Evolutionary conservation across 2,888 invertebrate genomes (phyloP).

Genomic region (Philonicus albiceps): DNA sequence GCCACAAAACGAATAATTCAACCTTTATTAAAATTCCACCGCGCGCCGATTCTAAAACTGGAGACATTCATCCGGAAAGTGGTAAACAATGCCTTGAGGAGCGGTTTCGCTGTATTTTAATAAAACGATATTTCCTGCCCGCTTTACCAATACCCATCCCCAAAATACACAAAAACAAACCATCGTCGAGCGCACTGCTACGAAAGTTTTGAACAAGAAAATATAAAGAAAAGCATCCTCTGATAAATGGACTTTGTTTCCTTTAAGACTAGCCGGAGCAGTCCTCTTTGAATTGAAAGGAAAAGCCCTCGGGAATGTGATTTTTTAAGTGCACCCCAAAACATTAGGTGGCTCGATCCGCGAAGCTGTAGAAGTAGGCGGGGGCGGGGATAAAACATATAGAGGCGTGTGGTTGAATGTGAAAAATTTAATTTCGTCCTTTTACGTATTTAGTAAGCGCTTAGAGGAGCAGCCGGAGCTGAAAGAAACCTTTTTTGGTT

Average conservation of each 20-base stretch:
- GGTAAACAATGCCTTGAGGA: background rate
- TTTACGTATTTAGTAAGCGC: background rate
- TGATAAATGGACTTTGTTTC: slow-evolving; percentile 1
- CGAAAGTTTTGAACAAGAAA: background rate
- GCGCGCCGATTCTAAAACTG: background rate
- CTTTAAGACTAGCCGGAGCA: background rate
- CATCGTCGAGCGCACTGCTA: background rate
- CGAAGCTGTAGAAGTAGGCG: background rate
- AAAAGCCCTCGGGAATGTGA: background rate
- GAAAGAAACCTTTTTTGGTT: background rate
- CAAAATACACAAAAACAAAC: background rate
- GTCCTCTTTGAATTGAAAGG: background rate
- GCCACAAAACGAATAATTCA: background rate
- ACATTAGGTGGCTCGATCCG: background rate
- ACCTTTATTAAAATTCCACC: background rate
- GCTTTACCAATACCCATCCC: background rate
- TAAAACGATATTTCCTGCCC: background rate
- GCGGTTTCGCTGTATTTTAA: background rate
- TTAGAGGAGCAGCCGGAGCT: background rate
- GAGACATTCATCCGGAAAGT: background rate
- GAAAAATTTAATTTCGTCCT: background rate
- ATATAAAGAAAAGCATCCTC: background rate
- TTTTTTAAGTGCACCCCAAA: background rate
- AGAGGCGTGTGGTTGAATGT: background rate
- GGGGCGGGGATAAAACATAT: background rate